Evolutionary conservation across 2,113 vertebrate genomes (phyloP), one percentile per base, ranked within the genome.

Genomic region (Entosphenus tridentatus): DNA sequence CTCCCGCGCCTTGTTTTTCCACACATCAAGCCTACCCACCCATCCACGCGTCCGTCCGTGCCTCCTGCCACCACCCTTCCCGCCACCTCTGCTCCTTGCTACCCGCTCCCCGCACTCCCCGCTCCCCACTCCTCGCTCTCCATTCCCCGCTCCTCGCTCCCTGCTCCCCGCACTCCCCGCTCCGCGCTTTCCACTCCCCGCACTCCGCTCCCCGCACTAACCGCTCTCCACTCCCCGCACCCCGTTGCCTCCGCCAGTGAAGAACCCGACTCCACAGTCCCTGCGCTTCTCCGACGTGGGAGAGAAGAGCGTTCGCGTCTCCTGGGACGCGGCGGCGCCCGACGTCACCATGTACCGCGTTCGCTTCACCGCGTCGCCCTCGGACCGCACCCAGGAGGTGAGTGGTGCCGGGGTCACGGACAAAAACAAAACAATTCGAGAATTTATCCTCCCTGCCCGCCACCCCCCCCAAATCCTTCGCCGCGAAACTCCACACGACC

Each of bases 181-280:
- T 65, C 1, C 17, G 17, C 8, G n/a, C n/a, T n/a, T n/a, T 16
- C 21, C 62, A 11, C 21, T n/a, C 21, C n/a, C 62, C 21, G n/a
- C 10, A 9, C 62, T n/a, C 59, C 18, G 7, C 14, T 2, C 14
- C 7, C 18, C 14, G 8, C 14, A 14, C 59, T n/a, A 65, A 65
- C 17, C 17, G 62, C 9, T 16, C 62, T 16, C 21, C 62, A 11
- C 21, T n/a, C 21, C n/a, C 62, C 21, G n/a, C 10, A 9, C 62
- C 10, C 21, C 62, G n/a, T 65, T 65, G 21, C 21, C 21, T 9
- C 10, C 2, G n/a, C 21, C 62, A 65, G 62, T 65, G 62, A n/a
- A 65, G 62, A n/a, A 21, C 62, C n/a, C 62, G 21, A 65, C 62
- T 21, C 62, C 62, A 9, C 62, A 65, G 21, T n/a, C 62, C n/a